These are phyloP conservation scores for Cherax destructor DNA, from an alignment of 1,140 invertebrate species.

Conservation along the genomic window DNA sequence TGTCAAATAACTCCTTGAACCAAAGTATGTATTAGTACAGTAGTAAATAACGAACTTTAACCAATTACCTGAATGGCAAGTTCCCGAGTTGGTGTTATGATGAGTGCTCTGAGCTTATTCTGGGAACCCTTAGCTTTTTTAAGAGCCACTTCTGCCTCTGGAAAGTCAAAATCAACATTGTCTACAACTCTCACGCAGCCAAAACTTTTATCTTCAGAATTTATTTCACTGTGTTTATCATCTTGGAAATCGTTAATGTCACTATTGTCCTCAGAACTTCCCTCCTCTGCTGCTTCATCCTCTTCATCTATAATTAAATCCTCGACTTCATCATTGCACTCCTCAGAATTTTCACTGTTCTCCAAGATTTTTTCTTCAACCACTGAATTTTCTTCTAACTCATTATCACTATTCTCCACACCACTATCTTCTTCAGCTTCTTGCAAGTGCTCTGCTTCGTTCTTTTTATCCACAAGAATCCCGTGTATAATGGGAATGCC, in stretches of 20 bases:
- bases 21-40: not conserved
- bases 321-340: slow-evolving; percentile 73
- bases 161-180: slow-evolving; percentile 77
- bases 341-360: slow-evolving; percentile 73
- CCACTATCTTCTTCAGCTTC: slow-evolving; percentile 48
- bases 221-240: slow-evolving; percentile 26
- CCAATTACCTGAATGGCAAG: slow-evolving; percentile 94
- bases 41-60: slow-evolving; percentile 74
- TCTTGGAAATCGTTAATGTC: not conserved
- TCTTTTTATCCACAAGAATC: slow-evolving; percentile 82
- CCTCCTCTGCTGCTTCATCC: slow-evolving; percentile 73
- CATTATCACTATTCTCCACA: slow-evolving; percentile 74
- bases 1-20: too few relatives aligned
- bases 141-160: slow-evolving; percentile 74
- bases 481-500: slow-evolving; percentile 92
- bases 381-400: slow-evolving; percentile 51
- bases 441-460: slow-evolving; percentile 62
- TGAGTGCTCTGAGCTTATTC: slow-evolving; percentile 83
- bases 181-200: slow-evolving; percentile 82
- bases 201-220: slow-evolving; percentile 73
- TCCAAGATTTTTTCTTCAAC: slow-evolving; percentile 50
- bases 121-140: slow-evolving; percentile 16
- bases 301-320: slow-evolving; percentile 69
- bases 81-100: slow-evolving; percentile 96
- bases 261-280: not conserved